A percentile compares a stretch with the other conserved stretches of the same genome.
These are phyloP conservation scores for Sminthurides bifidus DNA, from an alignment of 1,140 invertebrate species.

Conservation along the genomic window DNA sequence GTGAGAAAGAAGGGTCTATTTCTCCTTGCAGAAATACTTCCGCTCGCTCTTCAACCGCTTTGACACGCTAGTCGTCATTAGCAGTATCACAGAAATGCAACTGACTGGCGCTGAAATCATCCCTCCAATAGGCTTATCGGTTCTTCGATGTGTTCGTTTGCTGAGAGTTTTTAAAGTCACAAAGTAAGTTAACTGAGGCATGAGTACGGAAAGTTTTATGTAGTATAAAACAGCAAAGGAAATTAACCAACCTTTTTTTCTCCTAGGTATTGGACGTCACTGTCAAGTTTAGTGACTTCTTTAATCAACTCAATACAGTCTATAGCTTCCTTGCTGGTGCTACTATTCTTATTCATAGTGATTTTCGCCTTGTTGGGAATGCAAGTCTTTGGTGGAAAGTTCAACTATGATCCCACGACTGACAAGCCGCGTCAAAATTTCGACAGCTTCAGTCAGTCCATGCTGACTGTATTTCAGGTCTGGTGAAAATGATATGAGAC, in stretches of 20 bases:
- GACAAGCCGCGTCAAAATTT: constrained; percentile 89
- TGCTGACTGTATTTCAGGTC: constrained; percentile 97
- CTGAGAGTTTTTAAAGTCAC: constrained; percentile 95
- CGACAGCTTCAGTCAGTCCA: constrained; percentile 94
- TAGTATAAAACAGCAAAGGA: too few species aligned
- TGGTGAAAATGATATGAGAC: neutral
- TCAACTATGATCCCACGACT: constrained; percentile 72
- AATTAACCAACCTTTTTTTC: constrained; percentile 19
- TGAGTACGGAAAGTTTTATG: too few species aligned
- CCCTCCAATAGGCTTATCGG: constrained; percentile 86
- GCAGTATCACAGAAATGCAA: constrained; percentile 90
- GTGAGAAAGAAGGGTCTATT: too few species aligned
- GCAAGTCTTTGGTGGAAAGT: constrained; percentile 91
- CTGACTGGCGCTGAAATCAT: constrained; percentile 57
- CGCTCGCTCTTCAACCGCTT: constrained; percentile 92
- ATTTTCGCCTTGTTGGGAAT: constrained; percentile 97
- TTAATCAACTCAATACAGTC: constrained; percentile 97
- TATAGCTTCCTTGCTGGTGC: constrained; percentile 88
- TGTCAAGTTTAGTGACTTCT: constrained; percentile 95
- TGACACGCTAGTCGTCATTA: constrained; percentile 93
- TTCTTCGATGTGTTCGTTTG: constrained; percentile 86
- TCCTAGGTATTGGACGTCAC: constrained; percentile 88
- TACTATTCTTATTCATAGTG: constrained; percentile 98
- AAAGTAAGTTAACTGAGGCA: constrained; percentile 57
- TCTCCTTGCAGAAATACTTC: constrained; percentile 88